A percentile compares a stretch with the other conserved stretches of the same genome.
Evolutionary conservation across 2,797 vertebrate species (phyloP).

Genomic region (Cryptoblepharus egeriae): DNA sequence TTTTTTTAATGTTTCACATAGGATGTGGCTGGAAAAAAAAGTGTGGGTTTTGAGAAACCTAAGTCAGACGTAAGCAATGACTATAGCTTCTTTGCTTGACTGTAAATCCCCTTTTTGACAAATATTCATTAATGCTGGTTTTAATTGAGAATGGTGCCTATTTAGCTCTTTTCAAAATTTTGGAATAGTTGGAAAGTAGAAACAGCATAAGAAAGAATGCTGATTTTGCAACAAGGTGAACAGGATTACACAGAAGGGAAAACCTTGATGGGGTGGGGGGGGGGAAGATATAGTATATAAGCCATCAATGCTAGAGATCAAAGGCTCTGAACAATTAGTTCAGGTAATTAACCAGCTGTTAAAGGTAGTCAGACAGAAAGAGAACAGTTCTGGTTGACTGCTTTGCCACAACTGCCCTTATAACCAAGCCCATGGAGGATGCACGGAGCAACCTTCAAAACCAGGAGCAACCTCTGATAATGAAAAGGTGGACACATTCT

Average conservation of each 20-base stretch:
- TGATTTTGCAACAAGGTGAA: too few species aligned
- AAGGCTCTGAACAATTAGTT: conserved; percentile 55
- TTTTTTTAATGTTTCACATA: neutral
- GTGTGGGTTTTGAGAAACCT: neutral
- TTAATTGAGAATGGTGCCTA: neutral
- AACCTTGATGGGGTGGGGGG: too few species aligned
- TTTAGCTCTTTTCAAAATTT: conserved; percentile 5
- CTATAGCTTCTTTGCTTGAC: neutral
- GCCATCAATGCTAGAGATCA: conserved; percentile 53
- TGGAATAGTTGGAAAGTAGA: too few species aligned
- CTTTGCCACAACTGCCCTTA: conserved; percentile 37
- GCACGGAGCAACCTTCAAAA: neutral
- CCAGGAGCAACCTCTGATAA: conserved; percentile 40
- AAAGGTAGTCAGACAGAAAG: conserved; percentile 52
- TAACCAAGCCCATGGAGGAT: conserved; percentile 27
- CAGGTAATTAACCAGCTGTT: conserved; percentile 59
- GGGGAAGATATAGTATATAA: conserved; percentile 31
- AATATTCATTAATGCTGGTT: neutral
- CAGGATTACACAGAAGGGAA: too few species aligned
- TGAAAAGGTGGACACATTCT: conserved; percentile 47
- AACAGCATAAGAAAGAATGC: too few species aligned
- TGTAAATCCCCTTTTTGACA: neutral
- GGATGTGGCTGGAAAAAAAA: neutral
- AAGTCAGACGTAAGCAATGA: fast-evolving
- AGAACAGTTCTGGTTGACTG: conserved; percentile 61